Base-by-base conservation (phyloP, 1,140 invertebrate genomes). In the Heliconius melpomene region DNA sequence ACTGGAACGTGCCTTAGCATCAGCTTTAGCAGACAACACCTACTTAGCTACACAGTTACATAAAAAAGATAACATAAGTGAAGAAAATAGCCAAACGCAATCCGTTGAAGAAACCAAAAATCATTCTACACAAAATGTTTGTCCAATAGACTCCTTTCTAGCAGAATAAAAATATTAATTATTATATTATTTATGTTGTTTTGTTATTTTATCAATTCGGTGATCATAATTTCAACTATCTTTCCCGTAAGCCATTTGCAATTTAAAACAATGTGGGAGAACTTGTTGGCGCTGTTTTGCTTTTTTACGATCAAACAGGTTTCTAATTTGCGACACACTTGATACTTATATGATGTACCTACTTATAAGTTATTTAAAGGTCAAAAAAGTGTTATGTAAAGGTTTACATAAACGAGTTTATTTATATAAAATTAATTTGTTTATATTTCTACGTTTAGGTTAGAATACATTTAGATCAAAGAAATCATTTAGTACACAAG, bases 131-230 rank as follows among this genome's bases (percentile, higher is more conserved):
- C 26, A 66, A 2, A 86, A 89, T 71, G 86, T 90, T 72, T 88
- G 84, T 77, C 87, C 90, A 0, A 90, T 93, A 60, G 90, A 93
- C 71, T 91, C 85, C 8, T 93, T 93, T 77, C 86, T 93, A 78
- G 91, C 90, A 73, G 89, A 93, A 57, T 92, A 86, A 87, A 75
- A 71, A 13, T 36, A 26, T 16, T 13, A 29, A 26, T 9, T 29
- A 7, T 7, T 7, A 26, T 60, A 11, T 60, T 60, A n/a, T 66
- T 66, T 66, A 29, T 66, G 11, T 16, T 26, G n/a, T 66, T 57
- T 57, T 23, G 23, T 23, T 57, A 52, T 6, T 20, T 52, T 52
- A 52, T 52, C 50, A 20, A 52, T 52, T 52, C 18, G 50, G 7
- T 18, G 23, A 66, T 26, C 60, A 66, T 66, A 66, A 72, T 38